These are phyloP conservation scores for Bubo scandiacus DNA, from an alignment of 2,113 vertebrate species.

Conservation along the genomic window DNA sequence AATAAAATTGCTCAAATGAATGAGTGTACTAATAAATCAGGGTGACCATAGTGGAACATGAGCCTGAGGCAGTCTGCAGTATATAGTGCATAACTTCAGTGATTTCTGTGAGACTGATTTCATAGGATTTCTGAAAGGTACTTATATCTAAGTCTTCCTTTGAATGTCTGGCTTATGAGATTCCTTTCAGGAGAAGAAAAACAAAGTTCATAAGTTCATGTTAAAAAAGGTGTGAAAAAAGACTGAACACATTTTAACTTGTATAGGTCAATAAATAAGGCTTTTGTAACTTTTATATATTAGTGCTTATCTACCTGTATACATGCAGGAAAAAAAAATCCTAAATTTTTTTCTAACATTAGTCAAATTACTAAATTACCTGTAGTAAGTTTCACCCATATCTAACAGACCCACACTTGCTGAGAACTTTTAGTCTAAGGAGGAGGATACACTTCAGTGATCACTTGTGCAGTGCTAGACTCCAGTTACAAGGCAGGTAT, in stretches of 20 bases:
- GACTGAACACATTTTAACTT: not conserved
- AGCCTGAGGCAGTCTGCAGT: not conserved
- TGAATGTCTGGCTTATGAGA: rapidly evolving
- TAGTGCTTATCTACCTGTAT: not conserved
- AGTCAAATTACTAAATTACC: not conserved
- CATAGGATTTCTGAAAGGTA: not conserved
- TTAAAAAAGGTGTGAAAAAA: not conserved
- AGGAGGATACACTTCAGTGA: not conserved
- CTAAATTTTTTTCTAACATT: not conserved
- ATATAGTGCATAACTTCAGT: not conserved
- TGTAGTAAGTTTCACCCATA: not conserved
- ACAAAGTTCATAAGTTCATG: not conserved
- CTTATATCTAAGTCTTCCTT: not conserved
- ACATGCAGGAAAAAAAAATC: rapidly evolving
- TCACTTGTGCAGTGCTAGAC: not conserved
- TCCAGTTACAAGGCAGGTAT: not conserved
- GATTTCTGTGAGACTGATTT: not conserved
- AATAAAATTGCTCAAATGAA: not conserved
- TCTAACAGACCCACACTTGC: rapidly evolving
- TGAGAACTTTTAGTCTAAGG: not conserved
- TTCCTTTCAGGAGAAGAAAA: not conserved
- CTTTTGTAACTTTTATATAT: not conserved
- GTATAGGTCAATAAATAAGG: not conserved
- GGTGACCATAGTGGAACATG: not conserved
- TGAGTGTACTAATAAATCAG: not conserved